Base-by-base conservation (phyloP, 1,140 invertebrate species). In the Vanessa tameamea region DNA sequence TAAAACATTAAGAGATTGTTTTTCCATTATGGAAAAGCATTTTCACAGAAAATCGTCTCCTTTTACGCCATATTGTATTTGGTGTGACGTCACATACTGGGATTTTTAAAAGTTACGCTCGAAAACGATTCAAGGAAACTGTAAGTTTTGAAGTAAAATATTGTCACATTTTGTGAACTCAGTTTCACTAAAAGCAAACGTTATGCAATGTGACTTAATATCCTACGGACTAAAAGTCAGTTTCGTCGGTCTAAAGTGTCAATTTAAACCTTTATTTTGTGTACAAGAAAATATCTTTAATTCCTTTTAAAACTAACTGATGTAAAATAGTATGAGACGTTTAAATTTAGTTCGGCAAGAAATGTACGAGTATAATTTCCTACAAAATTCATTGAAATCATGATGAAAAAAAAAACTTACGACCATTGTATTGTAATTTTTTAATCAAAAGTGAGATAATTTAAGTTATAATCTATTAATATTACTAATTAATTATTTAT, bases 1-100 rank as follows among this genome's bases (percentile, higher is more conserved):
- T 43, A 43, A 43, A 43, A 43, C 37, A 43, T 43, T 43, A 67
- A 67, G 47, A 37, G 51, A 67, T 47, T 43, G 50, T 67, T 53
- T 26, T 26, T 11, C 15, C 23, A 67, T 67, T 67, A 15, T 51
- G 64, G 23, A 51, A 50, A 47, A 50, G 43, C 26, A 31, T n/a
- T 5, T 53, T 50, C 15, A 5, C 13, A 15, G 3, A 53, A 53
- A 7, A 5, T 53, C 50, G 50, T 53, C n/a, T 53, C 12, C 48
- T 9, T 8, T 53, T 53, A 53, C 50, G 50, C 50, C 15, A 53
- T 53, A 53, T 50, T 50, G 48, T 12, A 50, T 53, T 53, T 53
- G 37, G 7, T 9, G n/a, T 53, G 48, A 50, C 48, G 50, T 53
- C 50, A 53, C n/a, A 53, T 8, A 53, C 50, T 53, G 6, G 13